Conservation (phyloP, 2,888 invertebrate species). For the Norana najaformis region DNA sequence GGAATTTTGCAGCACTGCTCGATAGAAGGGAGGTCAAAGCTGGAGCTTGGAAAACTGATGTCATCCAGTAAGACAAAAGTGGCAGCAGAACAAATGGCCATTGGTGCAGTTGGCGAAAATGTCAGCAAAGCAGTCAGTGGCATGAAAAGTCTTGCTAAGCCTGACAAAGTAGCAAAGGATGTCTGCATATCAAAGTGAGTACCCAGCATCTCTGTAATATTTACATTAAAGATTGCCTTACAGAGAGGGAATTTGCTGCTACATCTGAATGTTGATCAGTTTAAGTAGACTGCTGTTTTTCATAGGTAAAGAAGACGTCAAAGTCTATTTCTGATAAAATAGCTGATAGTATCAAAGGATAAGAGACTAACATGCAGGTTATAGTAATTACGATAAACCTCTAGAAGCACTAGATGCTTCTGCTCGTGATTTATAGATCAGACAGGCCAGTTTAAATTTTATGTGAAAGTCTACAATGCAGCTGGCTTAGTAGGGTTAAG, state of each 20-base stretch:
- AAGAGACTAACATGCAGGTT: no score
- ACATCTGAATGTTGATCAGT: not conserved
- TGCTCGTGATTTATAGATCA: no score
- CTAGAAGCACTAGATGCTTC: no score
- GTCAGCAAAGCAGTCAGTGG: not conserved
- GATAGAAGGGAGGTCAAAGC: not conserved
- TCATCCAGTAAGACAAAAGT: slow-evolving; percentile 16
- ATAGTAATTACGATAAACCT: no score
- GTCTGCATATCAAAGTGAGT: slow-evolving; percentile 21
- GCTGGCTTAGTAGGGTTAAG: no score
- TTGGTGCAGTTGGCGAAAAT: not conserved
- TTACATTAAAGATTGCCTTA: no score
- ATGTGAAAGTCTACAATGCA: no score
- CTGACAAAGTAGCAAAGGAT: not conserved
- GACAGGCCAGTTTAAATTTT: no score
- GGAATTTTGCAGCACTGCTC: slow-evolving; percentile 10
- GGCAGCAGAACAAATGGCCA: not conserved
- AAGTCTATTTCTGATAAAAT: no score
- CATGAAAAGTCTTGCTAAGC: not conserved
- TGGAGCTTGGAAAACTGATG: not conserved
- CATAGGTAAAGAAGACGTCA: not conserved
- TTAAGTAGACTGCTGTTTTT: not conserved
- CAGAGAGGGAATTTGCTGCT: not conserved
- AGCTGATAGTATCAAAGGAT: no score
- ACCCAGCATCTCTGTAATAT: not conserved